Conservation (phyloP, 2,113 vertebrate species). For the Pterocles burchelli region DNA sequence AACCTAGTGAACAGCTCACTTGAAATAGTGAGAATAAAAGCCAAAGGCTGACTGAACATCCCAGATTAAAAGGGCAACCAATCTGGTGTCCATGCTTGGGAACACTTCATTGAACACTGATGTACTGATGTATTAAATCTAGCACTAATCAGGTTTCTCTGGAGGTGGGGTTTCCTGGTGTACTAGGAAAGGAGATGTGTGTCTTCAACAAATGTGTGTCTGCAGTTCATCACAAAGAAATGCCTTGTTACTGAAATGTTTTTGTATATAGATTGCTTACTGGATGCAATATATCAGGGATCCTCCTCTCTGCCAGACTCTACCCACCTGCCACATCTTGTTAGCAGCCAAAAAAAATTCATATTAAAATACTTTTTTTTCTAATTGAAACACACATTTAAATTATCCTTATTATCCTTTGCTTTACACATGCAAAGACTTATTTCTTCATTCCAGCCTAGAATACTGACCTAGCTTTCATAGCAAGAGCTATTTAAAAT, state of each 20-base stretch:
- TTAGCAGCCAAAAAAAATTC: neutral
- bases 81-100: neutral
- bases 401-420: neutral
- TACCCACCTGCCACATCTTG: neutral
- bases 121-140: neutral
- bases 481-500: slow-evolving; percentile 6
- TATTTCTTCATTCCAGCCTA: neutral
- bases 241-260: neutral
- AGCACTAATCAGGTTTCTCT: neutral
- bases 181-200: neutral
- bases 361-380: neutral
- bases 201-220: neutral
- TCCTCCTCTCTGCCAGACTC: neutral
- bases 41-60: neutral
- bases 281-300: neutral
- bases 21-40: neutral
- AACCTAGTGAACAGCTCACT: neutral
- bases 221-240: neutral
- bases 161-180: neutral
- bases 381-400: neutral
- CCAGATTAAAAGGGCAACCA: neutral
- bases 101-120: neutral
- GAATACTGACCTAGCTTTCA: neutral
- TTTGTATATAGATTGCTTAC: neutral
- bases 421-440: neutral